Evolutionary conservation across 1,140 invertebrate species (phyloP).

Genomic region (Drosophila ananassae): DNA sequence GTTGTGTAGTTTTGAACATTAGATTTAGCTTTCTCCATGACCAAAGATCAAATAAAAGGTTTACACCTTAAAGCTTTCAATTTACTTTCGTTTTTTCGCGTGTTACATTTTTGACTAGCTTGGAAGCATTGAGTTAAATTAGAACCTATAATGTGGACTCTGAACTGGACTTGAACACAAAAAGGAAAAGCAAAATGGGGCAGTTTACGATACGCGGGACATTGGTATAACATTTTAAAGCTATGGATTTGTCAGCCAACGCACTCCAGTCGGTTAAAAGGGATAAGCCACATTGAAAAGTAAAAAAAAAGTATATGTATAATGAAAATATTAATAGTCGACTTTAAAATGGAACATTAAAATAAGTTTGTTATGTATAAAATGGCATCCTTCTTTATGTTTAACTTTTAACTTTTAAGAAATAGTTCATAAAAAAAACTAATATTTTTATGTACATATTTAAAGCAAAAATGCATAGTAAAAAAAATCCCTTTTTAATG

Average conservation of each 20-base stretch:
- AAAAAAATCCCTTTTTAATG: not conserved
- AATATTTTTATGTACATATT: not conserved
- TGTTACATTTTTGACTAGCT: constrained; percentile 56
- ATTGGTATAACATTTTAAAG: constrained; percentile 78
- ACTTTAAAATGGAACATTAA: not conserved
- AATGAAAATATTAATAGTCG: not conserved
- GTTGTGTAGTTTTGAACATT: constrained; percentile 59
- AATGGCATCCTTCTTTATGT: not conserved
- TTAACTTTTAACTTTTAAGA: not conserved
- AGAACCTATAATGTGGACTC: constrained; percentile 42
- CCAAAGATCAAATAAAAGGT: constrained; percentile 48
- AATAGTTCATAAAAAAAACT: not conserved
- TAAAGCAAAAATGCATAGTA: not conserved
- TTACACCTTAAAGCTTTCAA: constrained; percentile 65
- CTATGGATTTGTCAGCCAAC: constrained; percentile 66
- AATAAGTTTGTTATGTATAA: not conserved
- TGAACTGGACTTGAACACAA: constrained; percentile 30
- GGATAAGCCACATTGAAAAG: constrained; percentile 5
- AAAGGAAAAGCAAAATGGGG: constrained; percentile 64
- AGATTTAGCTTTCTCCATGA: constrained; percentile 54
- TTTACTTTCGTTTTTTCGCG: constrained; percentile 41
- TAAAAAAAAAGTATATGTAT: not conserved
- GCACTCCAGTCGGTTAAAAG: constrained; percentile 28
- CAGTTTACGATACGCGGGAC: constrained; percentile 68
- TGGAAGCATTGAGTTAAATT: constrained; percentile 62